Conservation (phyloP, 1,140 invertebrate species). For the Lepidurus arcticus region DNA sequence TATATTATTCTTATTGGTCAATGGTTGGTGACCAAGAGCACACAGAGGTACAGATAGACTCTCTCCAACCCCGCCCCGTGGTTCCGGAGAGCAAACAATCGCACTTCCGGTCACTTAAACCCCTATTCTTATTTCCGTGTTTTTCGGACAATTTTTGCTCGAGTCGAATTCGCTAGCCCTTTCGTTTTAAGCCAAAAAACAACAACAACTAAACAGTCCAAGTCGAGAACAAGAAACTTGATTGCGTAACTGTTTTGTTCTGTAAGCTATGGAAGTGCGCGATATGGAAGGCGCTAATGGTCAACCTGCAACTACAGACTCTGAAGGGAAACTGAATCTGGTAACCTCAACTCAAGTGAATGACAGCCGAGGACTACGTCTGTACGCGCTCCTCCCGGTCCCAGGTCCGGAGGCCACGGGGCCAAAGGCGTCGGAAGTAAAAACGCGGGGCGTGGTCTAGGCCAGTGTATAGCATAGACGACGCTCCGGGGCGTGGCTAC, state of each 20-base stretch:
- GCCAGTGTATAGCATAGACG: background rate
- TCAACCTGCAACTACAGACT: conserved; percentile 15
- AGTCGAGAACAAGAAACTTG: background rate
- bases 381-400: background rate
- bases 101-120: conserved; percentile 9
- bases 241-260: background rate
- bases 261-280: background rate
- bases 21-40: background rate
- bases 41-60: background rate
- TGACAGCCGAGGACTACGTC: conserved; percentile 11
- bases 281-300: background rate
- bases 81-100: background rate
- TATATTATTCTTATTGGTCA: background rate
- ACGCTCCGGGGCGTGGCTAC: background rate
- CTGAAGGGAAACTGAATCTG: conserved; percentile 16
- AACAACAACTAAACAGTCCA: no score
- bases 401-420: conserved; percentile 16
- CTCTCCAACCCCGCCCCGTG: background rate
- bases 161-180: no score
- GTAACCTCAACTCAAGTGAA: conserved; percentile 11
- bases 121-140: background rate
- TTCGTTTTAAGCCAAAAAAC: no score
- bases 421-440: conserved; percentile 17
- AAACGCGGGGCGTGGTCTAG: background rate
- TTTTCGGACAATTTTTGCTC: no score